Evolutionary conservation across 2,113 vertebrate genomes (phyloP), one percentile per base, ranked within the genome.

Genomic region (Ahaetulla prasina): DNA sequence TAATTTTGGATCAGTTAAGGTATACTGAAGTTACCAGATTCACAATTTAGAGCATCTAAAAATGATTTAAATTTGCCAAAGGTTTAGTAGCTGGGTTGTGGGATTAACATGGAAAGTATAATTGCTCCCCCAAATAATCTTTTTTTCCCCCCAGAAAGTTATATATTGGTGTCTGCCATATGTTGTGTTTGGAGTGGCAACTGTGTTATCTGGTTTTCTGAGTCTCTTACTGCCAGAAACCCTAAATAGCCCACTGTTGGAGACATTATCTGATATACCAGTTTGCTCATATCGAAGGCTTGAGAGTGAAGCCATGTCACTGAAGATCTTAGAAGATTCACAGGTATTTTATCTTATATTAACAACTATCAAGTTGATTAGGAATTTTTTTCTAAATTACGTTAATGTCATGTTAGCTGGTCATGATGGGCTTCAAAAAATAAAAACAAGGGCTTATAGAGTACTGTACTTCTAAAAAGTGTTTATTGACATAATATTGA

Each of bases 201-300:
- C 98, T 92, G 91, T 98, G 88, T 90, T 97, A 25, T 97, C 98
- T 0, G 98, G 98, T 6, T 89, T 98, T 85, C 95, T 98, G 93
- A 98, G 97, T 92, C 96, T 98, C 7, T 92, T 98, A 22, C 92
- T 98, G 91, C 98, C 98, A 9, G 98, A 98, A 94, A 98, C 98
- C 23, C 96, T 98, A 88, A 97, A 98, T 90, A 96, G 96, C 55
- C 97, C 98, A 0, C 91, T 98, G 95, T 96, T 98, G 12, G 98
- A 98, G 96, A 98, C 97, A 0, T 96, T 98, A 89, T 95, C 98
- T 43, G 98, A 98, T 95, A 96, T 98, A 80, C 96, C 97, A 9
- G 93, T 96, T 4, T 96, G 95, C 87, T 96, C 97, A 0, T 98
- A 98, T 45, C 95, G 97, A 94, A 96, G 96, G 52, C 95, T 98